Conservation (phyloP, 2,113 vertebrate genomes). For the Willisornis vidua region DNA sequence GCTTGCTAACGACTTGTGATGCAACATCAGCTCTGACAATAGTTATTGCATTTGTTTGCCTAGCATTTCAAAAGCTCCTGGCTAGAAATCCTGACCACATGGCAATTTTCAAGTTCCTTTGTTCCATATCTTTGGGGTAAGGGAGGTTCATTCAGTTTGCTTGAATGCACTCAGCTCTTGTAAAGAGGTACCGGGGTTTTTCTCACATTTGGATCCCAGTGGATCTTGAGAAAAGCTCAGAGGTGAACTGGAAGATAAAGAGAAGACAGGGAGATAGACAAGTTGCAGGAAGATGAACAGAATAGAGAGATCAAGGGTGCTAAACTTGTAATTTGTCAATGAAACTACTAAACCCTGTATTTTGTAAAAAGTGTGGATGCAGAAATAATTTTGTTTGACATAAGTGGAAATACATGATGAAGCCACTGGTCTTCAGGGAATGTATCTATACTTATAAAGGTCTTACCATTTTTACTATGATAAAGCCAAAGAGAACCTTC, state of each 20-base stretch:
- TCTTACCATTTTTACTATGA: not conserved
- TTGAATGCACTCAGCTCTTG: not conserved
- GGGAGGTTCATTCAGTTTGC: not conserved
- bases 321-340: not conserved
- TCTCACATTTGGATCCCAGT: not conserved
- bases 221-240: not conserved
- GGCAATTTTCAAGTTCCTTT: conserved; percentile 10
- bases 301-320: not conserved
- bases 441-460: not conserved
- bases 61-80: conserved; percentile 40
- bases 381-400: not conserved
- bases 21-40: conserved; percentile 12
- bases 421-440: not conserved
- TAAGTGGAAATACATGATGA: not conserved
- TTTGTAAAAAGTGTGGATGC: not conserved
- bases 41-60: conserved; percentile 6
- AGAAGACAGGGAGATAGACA: not conserved
- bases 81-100: not conserved
- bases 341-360: not conserved
- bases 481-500: not conserved
- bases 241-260: not conserved
- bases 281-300: not conserved
- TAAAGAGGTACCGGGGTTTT: not conserved
- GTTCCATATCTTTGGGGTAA: not conserved
- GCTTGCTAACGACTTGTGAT: not conserved